Evolutionary conservation across 2,113 vertebrate species (phyloP).

Genomic region (Pterocles burchelli): DNA sequence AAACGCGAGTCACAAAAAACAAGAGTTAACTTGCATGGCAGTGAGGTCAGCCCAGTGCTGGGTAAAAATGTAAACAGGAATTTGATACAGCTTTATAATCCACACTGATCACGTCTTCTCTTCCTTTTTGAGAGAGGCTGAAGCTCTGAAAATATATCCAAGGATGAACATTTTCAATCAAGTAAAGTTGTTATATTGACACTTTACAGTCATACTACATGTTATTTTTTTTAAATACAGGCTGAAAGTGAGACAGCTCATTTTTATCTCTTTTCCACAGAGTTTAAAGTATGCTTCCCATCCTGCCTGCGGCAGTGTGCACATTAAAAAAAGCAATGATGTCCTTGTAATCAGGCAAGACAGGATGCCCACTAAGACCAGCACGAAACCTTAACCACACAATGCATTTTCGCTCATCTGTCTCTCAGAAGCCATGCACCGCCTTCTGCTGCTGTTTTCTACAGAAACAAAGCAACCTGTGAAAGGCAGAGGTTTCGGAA

Average conservation of each 20-base stretch:
- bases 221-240: background rate
- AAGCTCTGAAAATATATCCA: background rate
- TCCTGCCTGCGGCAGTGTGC: background rate
- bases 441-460: background rate
- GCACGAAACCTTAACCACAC: background rate
- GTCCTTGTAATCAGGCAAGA: background rate
- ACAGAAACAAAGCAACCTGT: background rate
- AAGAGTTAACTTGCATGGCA: background rate
- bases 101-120: background rate
- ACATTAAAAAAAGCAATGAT: background rate
- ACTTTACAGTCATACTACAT: background rate
- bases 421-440: background rate
- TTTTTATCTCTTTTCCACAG: slow-evolving; percentile 12
- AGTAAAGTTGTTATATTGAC: background rate
- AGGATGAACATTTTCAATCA: background rate
- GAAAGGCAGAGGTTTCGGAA: background rate
- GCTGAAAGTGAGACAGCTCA: background rate
- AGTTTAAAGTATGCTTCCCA: background rate
- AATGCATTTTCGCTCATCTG: background rate
- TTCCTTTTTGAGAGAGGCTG: background rate
- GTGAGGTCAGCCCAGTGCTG: background rate
- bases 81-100: background rate
- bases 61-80: background rate
- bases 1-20: background rate
- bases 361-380: background rate